These are phyloP conservation scores for Phrynosoma platyrhinos DNA, from an alignment of 2,113 vertebrate species.

Conservation along the genomic window DNA sequence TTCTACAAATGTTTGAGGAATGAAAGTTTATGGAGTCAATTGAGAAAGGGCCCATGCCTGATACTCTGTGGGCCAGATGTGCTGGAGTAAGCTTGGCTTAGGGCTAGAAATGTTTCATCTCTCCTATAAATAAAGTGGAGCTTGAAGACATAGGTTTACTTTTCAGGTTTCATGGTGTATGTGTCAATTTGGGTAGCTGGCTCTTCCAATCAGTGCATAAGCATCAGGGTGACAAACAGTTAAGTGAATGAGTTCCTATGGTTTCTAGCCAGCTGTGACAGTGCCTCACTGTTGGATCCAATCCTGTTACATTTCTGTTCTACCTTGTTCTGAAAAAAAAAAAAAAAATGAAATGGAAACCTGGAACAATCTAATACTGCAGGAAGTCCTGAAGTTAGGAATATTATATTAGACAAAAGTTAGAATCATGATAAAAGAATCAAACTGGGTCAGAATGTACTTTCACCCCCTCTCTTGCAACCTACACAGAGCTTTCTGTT, in stretches of 20 bases:
- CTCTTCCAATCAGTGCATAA: background rate
- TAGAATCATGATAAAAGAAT: constrained; percentile 14
- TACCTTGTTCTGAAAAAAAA: background rate
- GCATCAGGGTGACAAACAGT: no score
- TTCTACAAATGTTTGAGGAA: no score
- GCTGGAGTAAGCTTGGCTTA: no score
- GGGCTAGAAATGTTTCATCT: no score
- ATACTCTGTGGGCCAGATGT: no score
- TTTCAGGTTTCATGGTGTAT: background rate
- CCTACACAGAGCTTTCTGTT: background rate
- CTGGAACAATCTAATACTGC: background rate
- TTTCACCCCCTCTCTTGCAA: background rate
- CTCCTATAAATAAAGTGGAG: no score
- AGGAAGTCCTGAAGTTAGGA: background rate
- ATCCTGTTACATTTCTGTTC: background rate
- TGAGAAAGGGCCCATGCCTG: no score
- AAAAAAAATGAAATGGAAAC: background rate
- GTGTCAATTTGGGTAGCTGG: background rate
- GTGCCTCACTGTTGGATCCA: background rate
- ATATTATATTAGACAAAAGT: constrained; percentile 1
- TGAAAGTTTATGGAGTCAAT: no score
- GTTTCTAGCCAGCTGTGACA: background rate
- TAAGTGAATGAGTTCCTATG: background rate
- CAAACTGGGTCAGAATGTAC: constrained; percentile 29
- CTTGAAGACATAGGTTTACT: no score